Percentiles rank a stretch among this genome's conserved stretches.
Evolutionary conservation across 1,140 invertebrate genomes (phyloP).

Genomic region (Plectus sambesii): DNA sequence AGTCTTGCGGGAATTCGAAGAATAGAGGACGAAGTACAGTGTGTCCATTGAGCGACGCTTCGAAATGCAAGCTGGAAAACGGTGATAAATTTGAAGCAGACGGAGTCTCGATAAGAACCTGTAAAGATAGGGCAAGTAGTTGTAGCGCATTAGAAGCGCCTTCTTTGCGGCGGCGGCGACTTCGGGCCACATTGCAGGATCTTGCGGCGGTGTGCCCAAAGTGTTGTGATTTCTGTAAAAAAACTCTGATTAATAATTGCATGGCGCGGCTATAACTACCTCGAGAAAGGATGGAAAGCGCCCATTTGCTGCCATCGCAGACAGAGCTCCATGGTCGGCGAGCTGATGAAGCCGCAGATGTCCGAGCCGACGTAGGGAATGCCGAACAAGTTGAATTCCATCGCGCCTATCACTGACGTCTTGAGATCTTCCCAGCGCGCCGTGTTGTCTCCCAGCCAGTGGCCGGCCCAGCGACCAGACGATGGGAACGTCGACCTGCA

Average conservation of each 20-base stretch:
- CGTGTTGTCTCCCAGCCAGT: slow-evolving; percentile 73
- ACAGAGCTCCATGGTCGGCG: slow-evolving; percentile 27
- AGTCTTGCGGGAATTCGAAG: slow-evolving; percentile 30
- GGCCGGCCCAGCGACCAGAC: slow-evolving; percentile 66
- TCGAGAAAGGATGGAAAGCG: slow-evolving; percentile 52
- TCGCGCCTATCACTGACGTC: slow-evolving; percentile 46
- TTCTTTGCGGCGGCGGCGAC: slow-evolving; percentile 34
- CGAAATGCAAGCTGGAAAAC: slow-evolving; percentile 23
- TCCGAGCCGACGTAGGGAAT: slow-evolving; percentile 49
- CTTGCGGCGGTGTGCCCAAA: slow-evolving; percentile 27
- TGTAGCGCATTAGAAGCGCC: slow-evolving; percentile 19
- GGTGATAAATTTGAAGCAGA: no score
- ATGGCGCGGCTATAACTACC: slow-evolving; percentile 5
- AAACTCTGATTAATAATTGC: no score
- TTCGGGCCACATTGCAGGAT: slow-evolving; percentile 40
- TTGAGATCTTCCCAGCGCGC: slow-evolving; percentile 50
- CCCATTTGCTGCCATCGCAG: slow-evolving; percentile 37
- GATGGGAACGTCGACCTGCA: slow-evolving; percentile 70
- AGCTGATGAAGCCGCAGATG: slow-evolving; percentile 45
- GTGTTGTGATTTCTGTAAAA: slow-evolving; percentile 24
- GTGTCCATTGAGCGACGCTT: slow-evolving; percentile 18
- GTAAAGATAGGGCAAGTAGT: slow-evolving; percentile 25
- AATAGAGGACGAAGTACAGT: slow-evolving; percentile 26
- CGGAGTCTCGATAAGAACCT: slow-evolving; percentile 12
- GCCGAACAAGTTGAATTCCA: slow-evolving; percentile 67